phyloP scores from a whole-genome alignment of 2,888 invertebrate species.

The Calameuta pallipes region DNA sequence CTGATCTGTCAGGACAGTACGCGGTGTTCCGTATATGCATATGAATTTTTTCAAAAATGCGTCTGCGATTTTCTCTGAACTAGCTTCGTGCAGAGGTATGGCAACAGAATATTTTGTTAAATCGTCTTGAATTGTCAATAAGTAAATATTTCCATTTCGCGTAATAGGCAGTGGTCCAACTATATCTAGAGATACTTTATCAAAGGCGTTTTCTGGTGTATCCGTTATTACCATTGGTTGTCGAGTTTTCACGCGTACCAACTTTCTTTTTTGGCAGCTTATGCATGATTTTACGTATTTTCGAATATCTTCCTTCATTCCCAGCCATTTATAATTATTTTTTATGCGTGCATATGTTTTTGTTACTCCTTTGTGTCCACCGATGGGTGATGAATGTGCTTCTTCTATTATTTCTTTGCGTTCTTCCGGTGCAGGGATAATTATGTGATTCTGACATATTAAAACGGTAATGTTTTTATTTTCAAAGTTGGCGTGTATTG shows the following conservation, averaged over 20 bases:
- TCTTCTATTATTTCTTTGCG: constrained; percentile 9
- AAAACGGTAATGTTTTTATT: too few relatives aligned
- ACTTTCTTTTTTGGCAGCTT: constrained; percentile 21
- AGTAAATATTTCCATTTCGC: constrained; percentile 10
- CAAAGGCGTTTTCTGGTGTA: constrained; percentile 22
- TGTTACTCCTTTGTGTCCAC: constrained; percentile 31
- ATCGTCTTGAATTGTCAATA: constrained; percentile 23
- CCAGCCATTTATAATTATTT: constrained; percentile 22
- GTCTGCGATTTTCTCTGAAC: constrained; percentile 28
- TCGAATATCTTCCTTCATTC: constrained; percentile 19
- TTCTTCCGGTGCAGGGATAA: background rate
- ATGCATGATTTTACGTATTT: constrained; percentile 21
- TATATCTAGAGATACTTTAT: constrained; percentile 29
- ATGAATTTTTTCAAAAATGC: constrained; percentile 22
- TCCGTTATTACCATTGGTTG: constrained; percentile 25
- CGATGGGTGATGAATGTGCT: constrained; percentile 14
- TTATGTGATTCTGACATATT: background rate
- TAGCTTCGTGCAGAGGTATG: constrained; percentile 22
- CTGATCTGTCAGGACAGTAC: constrained; percentile 26
- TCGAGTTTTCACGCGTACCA: constrained; percentile 3
- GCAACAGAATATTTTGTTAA: constrained; percentile 22
- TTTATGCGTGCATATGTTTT: constrained; percentile 19
- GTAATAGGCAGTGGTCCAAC: constrained; percentile 22
- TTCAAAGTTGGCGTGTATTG: too few relatives aligned
- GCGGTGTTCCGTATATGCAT: constrained; percentile 23